These are phyloP conservation scores for Amyelois transitella DNA, from an alignment of 1,140 invertebrate species.

Conservation along the genomic window DNA sequence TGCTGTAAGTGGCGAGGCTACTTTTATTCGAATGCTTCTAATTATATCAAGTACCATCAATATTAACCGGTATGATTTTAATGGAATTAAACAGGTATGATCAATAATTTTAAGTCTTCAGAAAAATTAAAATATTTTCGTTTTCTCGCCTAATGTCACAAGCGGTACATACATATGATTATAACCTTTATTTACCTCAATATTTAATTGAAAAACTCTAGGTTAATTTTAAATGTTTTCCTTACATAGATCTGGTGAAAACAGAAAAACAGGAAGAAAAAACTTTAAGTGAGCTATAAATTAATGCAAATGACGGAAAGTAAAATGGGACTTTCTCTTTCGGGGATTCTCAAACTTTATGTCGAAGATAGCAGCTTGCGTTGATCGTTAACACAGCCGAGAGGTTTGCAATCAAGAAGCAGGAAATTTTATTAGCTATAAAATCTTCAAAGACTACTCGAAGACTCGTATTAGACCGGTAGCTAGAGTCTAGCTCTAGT, in stretches of 20 bases:
- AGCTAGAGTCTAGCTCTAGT: not conserved
- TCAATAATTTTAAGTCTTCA: too few species aligned
- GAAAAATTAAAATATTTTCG: too few species aligned
- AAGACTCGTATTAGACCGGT: too few species aligned
- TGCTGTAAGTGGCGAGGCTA: not conserved
- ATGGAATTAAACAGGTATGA: not conserved
- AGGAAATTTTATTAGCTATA: not conserved
- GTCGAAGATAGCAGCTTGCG: not conserved
- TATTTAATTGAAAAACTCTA: too few species aligned
- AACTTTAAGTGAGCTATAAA: too few species aligned
- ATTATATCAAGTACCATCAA: not conserved
- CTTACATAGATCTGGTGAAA: too few species aligned
- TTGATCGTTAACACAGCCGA: not conserved
- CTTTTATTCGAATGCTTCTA: not conserved
- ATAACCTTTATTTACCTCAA: too few species aligned
- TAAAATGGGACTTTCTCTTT: not conserved
- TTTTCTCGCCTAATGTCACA: too few species aligned
- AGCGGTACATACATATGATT: too few species aligned
- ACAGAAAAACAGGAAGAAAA: too few species aligned
- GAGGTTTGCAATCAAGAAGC: not conserved
- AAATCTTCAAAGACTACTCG: not conserved
- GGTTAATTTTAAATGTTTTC: too few species aligned
- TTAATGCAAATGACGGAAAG: not conserved
- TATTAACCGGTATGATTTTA: not conserved
- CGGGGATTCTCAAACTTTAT: not conserved